Base-by-base conservation (phyloP, 2,888 invertebrate genomes). In the Eupithecia exiguata region DNA sequence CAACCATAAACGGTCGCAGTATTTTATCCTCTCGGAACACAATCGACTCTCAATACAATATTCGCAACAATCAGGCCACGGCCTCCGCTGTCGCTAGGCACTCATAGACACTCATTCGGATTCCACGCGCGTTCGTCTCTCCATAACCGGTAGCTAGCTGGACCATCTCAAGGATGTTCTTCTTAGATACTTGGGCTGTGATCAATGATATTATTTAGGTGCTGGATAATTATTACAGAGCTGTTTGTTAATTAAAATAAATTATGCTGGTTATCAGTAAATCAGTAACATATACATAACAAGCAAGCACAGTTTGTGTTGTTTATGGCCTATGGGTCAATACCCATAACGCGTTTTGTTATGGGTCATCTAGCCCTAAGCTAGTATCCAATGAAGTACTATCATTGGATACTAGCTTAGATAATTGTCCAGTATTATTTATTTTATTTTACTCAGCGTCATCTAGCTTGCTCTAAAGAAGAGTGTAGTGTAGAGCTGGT, bases 11-110 rank as follows among this genome's bases (percentile, higher is more conserved):
- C 30, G 16, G 0, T 61, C n/a, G n/a, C n/a, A 4, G 30, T 30
- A 61, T 58, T 30, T 61, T 30, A 58, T 61, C 62, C 10, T 62
- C 46, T 36, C 21, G 43, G 61, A 62, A 35, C 61, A 62, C 46
- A 53, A 40, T 62, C 30, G 61, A 25, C 12, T 66, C 61, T 18
- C 38, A 69, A 68, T 73, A 1, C 40, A 65, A 65, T 36, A 69
- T 71, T 68, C 58, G 68, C 68, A 49, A 68, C 1, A 74, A 72
- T 38, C 62, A 75, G 75, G 75, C 68, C 75, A 75, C 25, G 72
- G 70, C 40, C 62, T 16, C 9, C 30, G 40, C 7, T 36, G 67
- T 75, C 69, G 58, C 46, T 67, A 70, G 46, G 49, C 46, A 40
- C 61, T 40, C 46, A n/a, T 46, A 25, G 61, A 61, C 21, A 68